phyloP scores from a whole-genome alignment of 2,113 vertebrate species.

The Terrapene triunguis region DNA sequence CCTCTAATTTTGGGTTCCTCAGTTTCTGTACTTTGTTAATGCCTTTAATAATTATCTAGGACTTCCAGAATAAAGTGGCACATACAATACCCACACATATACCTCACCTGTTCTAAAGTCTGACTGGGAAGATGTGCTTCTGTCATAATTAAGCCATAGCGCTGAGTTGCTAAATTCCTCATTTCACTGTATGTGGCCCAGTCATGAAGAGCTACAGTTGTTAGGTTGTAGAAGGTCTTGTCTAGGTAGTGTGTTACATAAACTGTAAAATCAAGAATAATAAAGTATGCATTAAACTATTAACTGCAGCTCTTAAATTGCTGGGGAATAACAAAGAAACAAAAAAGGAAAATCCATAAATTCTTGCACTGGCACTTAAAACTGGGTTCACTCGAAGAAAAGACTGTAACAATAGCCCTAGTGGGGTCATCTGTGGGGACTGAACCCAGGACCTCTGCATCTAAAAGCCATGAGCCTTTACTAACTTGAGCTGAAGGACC shows the following conservation, averaged over 20 bases:
- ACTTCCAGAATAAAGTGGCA: not conserved
- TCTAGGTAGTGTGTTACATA: slow-evolving; percentile 98
- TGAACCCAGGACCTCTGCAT: not conserved
- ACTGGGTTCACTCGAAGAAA: not conserved
- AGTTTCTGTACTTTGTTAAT: not conserved
- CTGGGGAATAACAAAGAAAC: not conserved
- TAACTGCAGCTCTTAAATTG: not conserved
- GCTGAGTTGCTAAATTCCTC: slow-evolving; percentile 96
- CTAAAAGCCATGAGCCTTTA: not conserved
- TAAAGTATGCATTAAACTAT: not conserved
- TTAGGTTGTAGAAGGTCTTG: slow-evolving; percentile 99
- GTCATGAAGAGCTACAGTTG: slow-evolving; percentile 97
- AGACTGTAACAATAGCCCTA: not conserved
- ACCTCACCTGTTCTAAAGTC: slow-evolving; percentile 94
- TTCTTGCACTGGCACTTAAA: not conserved
- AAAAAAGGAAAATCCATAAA: not conserved
- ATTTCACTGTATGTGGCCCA: slow-evolving; percentile 99
- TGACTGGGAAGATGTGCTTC: slow-evolving; percentile 98
- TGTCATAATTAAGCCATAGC: slow-evolving; percentile 95
- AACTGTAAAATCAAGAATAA: slow-evolving; percentile 78
- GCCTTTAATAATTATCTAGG: not conserved
- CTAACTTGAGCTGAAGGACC: not conserved
- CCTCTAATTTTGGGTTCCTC: not conserved
- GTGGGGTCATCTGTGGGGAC: not conserved
- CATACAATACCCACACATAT: rapidly evolving